A percentile compares a stretch with the other conserved stretches of the same genome.
These are phyloP conservation scores for Xylocampa areola DNA, from an alignment of 2,888 invertebrate species.

Conservation along the genomic window DNA sequence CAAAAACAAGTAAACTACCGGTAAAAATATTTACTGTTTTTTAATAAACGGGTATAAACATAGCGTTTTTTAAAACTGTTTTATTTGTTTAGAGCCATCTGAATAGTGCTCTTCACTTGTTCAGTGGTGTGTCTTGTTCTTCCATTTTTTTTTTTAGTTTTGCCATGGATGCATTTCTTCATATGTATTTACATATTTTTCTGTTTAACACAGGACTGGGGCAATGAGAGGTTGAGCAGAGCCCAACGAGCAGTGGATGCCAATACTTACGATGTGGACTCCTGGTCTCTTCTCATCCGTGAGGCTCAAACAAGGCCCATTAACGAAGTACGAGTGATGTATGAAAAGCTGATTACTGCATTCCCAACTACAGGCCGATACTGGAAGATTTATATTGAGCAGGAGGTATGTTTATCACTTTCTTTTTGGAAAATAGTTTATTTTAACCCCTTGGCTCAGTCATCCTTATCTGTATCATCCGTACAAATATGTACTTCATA, in stretches of 20 bases:
- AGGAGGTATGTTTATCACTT: slow-evolving; percentile 92
- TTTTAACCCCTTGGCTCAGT: no score
- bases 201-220: slow-evolving; percentile 93
- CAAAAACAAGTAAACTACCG: background rate
- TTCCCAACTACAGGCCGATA: slow-evolving; percentile 99
- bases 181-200: background rate
- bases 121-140: no score
- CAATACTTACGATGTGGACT: slow-evolving; percentile 98
- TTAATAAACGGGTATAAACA: no score
- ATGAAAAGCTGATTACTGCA: slow-evolving; percentile 97
- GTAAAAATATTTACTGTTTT: background rate
- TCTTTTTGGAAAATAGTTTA: no score
- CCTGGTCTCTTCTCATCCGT: slow-evolving; percentile 98
- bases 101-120: no score
- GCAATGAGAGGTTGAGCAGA: slow-evolving; percentile 94
- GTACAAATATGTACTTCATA: no score
- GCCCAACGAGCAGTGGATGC: slow-evolving; percentile 96
- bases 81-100: no score
- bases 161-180: background rate
- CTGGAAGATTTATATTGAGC: slow-evolving; percentile 99
- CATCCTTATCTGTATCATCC: no score
- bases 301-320: slow-evolving; percentile 97
- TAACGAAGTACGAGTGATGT: slow-evolving; percentile 96
- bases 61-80: no score
- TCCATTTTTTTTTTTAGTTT: no score